Percentiles rank a stretch among this genome's conserved stretches.
Evolutionary conservation across 2,797 vertebrate species (phyloP).

Genomic region (Lithobates sylvaticus): DNA sequence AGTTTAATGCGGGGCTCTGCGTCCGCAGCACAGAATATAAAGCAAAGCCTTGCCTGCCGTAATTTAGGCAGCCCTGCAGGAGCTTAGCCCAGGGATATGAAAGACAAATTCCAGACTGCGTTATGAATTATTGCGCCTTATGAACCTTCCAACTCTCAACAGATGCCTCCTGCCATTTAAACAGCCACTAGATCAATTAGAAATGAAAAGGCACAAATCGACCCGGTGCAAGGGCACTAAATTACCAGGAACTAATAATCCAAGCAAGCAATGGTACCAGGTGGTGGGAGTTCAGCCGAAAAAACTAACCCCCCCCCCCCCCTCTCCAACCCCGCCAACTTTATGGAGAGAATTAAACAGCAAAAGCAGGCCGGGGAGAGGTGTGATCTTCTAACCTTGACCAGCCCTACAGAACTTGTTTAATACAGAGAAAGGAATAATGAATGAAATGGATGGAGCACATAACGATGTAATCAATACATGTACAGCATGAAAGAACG

Average conservation of each 20-base stretch:
- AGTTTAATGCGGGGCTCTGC: slow-evolving; percentile 94
- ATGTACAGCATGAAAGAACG: neutral
- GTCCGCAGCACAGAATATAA: slow-evolving; percentile 82
- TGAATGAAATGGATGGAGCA: neutral
- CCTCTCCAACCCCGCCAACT: slow-evolving; percentile 55
- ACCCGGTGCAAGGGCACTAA: slow-evolving; percentile 75
- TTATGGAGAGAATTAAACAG: slow-evolving; percentile 41
- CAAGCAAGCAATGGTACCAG: slow-evolving; percentile 68
- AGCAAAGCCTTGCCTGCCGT: slow-evolving; percentile 76
- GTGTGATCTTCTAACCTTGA: slow-evolving; percentile 64
- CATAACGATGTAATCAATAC: neutral
- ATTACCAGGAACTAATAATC: slow-evolving; percentile 79
- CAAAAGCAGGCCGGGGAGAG: slow-evolving; percentile 49
- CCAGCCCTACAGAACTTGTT: slow-evolving; percentile 46
- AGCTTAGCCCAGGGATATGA: slow-evolving; percentile 81
- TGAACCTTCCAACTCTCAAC: slow-evolving; percentile 70
- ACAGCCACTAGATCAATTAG: slow-evolving; percentile 75
- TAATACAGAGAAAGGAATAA: neutral
- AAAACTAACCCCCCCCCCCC: slow-evolving; percentile 15
- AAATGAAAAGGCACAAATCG: slow-evolving; percentile 73
- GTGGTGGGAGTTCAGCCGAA: slow-evolving; percentile 68
- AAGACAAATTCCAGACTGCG: slow-evolving; percentile 80
- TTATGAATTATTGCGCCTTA: slow-evolving; percentile 78
- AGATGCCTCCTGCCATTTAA: slow-evolving; percentile 76
- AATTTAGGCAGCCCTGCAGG: slow-evolving; percentile 79